phyloP scores from a whole-genome alignment of 1,140 invertebrate genomes.

The Pomacea maculata region DNA sequence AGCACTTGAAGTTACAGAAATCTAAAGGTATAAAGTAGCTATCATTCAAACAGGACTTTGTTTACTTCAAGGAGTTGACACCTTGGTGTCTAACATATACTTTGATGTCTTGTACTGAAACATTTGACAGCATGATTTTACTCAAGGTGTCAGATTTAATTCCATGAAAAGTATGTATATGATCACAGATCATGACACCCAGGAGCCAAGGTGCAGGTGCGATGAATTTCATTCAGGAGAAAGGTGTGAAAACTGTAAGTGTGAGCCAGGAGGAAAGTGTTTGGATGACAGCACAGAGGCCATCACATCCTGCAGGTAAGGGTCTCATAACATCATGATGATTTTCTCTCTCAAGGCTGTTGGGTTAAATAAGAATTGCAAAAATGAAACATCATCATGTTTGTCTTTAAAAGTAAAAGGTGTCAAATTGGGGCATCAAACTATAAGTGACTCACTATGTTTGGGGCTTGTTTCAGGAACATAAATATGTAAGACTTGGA shows the following conservation, averaged over 20 bases:
- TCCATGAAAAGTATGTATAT: background rate
- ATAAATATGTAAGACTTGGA: background rate
- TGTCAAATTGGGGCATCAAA: too few species aligned
- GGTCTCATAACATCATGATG: background rate
- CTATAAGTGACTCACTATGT: too few species aligned
- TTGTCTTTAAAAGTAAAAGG: too few species aligned
- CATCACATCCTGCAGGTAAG: constrained; percentile 12
- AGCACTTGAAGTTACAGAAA: too few species aligned
- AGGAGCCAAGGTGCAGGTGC: constrained; percentile 33
- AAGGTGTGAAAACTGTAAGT: constrained; percentile 38
- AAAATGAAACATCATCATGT: too few species aligned
- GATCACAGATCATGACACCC: background rate
- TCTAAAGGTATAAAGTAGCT: too few species aligned
- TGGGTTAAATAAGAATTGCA: too few species aligned
- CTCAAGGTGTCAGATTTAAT: background rate
- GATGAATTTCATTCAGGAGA: constrained; percentile 29
- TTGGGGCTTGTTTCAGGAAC: background rate
- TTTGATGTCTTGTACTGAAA: background rate
- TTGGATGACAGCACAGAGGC: background rate
- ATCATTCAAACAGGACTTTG: too few species aligned
- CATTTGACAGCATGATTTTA: background rate
- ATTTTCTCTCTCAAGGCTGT: too few species aligned
- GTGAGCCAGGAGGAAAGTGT: constrained; percentile 19
- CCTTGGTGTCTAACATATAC: too few species aligned
- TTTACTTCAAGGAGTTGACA: too few species aligned